A percentile compares a stretch with the other conserved stretches of the same genome.
Evolutionary conservation across 2,888 invertebrate species (phyloP).

Genomic region (Chrysolina haemoptera): DNA sequence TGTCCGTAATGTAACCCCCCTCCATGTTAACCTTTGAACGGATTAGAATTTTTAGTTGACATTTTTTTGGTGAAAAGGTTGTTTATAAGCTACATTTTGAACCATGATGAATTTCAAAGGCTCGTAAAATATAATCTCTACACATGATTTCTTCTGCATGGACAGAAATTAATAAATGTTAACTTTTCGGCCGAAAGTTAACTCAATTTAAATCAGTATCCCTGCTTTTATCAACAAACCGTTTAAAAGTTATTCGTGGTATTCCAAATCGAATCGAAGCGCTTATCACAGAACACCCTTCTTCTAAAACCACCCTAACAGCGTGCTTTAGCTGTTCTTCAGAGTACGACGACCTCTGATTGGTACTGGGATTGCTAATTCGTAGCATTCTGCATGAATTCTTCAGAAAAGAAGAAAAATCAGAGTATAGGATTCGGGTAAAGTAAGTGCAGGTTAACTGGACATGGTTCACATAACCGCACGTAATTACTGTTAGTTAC

Average conservation of each 20-base stretch:
- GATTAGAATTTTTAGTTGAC: no score
- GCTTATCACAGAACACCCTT: not conserved
- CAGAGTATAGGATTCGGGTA: not conserved
- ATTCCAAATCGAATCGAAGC: not conserved
- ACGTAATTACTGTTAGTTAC: constrained; percentile 5
- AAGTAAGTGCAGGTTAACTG: constrained; percentile 19
- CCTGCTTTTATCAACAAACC: not conserved
- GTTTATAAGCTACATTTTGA: no score
- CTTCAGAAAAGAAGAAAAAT: not conserved
- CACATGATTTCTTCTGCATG: constrained; percentile 29
- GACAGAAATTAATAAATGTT: constrained; percentile 17
- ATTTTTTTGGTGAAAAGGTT: no score
- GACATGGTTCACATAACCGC: constrained; percentile 17
- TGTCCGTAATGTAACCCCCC: no score
- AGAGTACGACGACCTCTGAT: not conserved
- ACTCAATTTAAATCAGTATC: not conserved
- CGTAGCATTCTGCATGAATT: not conserved
- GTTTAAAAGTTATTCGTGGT: not conserved
- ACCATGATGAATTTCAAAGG: constrained; percentile 27
- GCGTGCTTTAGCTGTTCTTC: not conserved
- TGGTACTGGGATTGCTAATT: not conserved
- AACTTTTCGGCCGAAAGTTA: not conserved
- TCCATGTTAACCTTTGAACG: no score
- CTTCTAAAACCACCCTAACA: not conserved
- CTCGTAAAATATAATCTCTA: constrained; percentile 21